Base-by-base conservation (phyloP, 2,888 invertebrate species). In the Microctonus hyperodae region DNA sequence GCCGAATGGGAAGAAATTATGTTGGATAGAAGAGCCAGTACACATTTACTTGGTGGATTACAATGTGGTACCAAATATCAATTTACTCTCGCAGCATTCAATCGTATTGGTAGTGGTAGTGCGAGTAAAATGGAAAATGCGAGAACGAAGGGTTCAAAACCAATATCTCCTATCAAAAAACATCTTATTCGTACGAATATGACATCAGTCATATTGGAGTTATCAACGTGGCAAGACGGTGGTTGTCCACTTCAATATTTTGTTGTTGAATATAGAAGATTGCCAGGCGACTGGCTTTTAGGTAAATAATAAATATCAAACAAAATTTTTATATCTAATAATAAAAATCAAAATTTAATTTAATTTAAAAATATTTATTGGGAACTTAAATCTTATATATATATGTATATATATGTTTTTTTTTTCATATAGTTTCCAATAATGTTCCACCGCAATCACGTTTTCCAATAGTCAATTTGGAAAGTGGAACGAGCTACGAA, bases 1-100 rank as follows among this genome's bases (percentile, higher is more conserved):
- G 86, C 83, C n/a, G 87, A 87, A 56, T 88, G 88, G 88, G 86
- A 87, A 66, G 87, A 88, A 74, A 79, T 87, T 11, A 81, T 84
- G 71, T 76, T 88, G 53, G 87, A 87, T 69, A 82, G 86, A 1
- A 84, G 86, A 1, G 35, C 87, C 22, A 75, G 76, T 56, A 84
- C 81, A 31, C 81, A 83, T 70, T 78, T 83, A 7, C 77, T 85
- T 60, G 81, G 82, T 44, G 79, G 79, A 5, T 73, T 85, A 59
- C 80, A 79, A 59, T 85, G 85, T 72, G 85, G 85, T 16, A 83
- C 84, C 50, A 81, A 74, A 58, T 85, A 85, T 68, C 83, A 85
- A 68, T 85, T 85, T 75, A 83, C 81, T 35, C 69, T 84, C 61
- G 82, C 84, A 20, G 84, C 84, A 22, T 82, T 83, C 73, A 85